phyloP scores from a whole-genome alignment of 2,113 vertebrate species.

The Uria aalge region DNA sequence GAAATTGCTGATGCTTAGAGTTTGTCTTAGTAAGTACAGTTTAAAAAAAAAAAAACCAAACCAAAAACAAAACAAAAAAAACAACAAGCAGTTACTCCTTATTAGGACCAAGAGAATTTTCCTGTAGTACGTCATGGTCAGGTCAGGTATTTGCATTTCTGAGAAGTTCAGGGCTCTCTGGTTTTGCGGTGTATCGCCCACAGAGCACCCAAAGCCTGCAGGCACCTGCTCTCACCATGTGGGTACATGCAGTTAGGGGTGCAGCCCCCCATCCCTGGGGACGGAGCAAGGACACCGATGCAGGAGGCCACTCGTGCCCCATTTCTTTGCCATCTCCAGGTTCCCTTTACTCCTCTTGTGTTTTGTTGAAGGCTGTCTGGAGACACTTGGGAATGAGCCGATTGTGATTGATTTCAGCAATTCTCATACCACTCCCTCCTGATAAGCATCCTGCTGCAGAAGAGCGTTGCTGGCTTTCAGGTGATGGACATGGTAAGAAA shows the following conservation, averaged over 20 bases:
- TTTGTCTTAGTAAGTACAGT: neutral
- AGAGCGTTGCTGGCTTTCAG: neutral
- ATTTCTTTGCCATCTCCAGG: neutral
- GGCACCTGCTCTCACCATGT: accelerated
- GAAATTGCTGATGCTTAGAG: neutral
- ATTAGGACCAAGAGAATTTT: neutral
- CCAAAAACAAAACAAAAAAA: neutral
- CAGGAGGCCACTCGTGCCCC: neutral
- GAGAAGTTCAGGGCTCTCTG: neutral
- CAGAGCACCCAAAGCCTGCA: neutral
- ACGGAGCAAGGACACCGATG: neutral
- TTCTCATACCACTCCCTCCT: neutral
- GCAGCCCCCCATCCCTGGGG: neutral
- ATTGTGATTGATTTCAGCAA: neutral
- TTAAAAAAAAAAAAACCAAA: neutral
- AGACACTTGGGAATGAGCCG: neutral
- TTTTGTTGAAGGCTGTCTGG: neutral
- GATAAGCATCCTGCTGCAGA: neutral
- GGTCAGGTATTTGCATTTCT: neutral
- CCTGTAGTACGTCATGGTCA: neutral
- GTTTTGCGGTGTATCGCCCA: neutral
- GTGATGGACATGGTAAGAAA: neutral
- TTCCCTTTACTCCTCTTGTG: neutral
- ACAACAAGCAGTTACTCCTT: neutral
- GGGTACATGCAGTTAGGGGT: neutral